Evolutionary conservation across 2,797 vertebrate genomes (phyloP).

Genomic region (Urosaurus nigricauda): DNA sequence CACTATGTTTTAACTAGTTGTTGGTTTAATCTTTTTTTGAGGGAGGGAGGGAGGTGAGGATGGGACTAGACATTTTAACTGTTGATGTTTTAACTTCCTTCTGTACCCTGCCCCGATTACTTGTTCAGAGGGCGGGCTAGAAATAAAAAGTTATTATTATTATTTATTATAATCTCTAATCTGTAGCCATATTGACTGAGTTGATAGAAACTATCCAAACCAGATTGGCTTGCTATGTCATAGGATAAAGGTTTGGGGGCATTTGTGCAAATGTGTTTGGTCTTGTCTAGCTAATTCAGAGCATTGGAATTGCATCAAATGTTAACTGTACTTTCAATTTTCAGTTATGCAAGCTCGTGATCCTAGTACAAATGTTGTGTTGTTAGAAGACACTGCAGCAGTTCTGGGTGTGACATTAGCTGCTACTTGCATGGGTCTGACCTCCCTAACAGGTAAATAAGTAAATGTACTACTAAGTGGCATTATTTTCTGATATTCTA

Average conservation of each 20-base stretch:
- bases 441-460: constrained; percentile 92
- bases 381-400: constrained; percentile 95
- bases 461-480: neutral
- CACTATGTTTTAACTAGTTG: too few relatives aligned
- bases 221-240: neutral
- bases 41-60: too few relatives aligned
- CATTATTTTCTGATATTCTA: neutral
- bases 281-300: constrained; percentile 27
- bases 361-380: constrained; percentile 96
- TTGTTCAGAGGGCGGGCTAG: too few relatives aligned
- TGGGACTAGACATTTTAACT: too few relatives aligned
- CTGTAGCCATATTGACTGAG: neutral
- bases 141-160: too few relatives aligned
- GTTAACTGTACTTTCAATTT: neutral
- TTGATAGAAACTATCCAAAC: too few relatives aligned
- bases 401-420: constrained; percentile 93
- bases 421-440: constrained; percentile 95
- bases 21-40: too few relatives aligned
- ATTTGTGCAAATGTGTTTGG: neutral
- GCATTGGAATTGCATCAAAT: neutral
- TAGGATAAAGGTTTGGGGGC: neutral
- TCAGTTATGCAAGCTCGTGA: constrained; percentile 95
- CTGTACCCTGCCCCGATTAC: too few relatives aligned
- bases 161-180: neutral
- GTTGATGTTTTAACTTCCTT: too few relatives aligned